Conservation (phyloP, 2,797 vertebrate species). For the Balearica regulorum region DNA sequence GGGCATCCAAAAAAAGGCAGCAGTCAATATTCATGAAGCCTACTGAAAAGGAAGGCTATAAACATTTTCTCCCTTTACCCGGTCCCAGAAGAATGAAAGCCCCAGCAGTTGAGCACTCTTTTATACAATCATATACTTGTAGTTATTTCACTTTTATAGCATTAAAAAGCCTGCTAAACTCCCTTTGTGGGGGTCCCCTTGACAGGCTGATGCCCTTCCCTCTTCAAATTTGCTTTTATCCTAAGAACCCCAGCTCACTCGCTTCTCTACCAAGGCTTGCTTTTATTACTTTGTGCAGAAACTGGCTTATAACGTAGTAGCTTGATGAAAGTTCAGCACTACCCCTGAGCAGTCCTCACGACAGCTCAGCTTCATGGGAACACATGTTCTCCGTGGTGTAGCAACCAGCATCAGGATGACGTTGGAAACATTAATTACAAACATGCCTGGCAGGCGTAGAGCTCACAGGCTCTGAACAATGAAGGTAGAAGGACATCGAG, state of each 20-base stretch:
- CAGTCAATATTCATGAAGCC: background rate
- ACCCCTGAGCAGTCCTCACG: background rate
- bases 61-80: background rate
- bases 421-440: background rate
- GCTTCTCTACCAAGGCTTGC: background rate
- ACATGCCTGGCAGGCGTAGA: conserved; percentile 17
- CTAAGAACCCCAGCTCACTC: background rate
- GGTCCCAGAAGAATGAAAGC: background rate
- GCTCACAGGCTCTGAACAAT: background rate
- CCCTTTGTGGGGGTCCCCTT: background rate
- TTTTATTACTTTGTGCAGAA: background rate
- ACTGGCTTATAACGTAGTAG: background rate
- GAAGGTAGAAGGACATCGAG: background rate
- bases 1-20: background rate
- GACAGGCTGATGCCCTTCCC: background rate
- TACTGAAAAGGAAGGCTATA: background rate
- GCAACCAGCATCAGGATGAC: background rate
- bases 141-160: background rate
- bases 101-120: background rate
- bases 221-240: background rate
- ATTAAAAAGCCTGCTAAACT: background rate
- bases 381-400: fast-evolving
- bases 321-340: background rate
- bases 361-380: background rate
- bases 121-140: background rate